Evolutionary conservation across 2,113 vertebrate genomes (phyloP), one percentile per base, ranked within the genome.

Genomic region (Xiphophorus maculatus): DNA sequence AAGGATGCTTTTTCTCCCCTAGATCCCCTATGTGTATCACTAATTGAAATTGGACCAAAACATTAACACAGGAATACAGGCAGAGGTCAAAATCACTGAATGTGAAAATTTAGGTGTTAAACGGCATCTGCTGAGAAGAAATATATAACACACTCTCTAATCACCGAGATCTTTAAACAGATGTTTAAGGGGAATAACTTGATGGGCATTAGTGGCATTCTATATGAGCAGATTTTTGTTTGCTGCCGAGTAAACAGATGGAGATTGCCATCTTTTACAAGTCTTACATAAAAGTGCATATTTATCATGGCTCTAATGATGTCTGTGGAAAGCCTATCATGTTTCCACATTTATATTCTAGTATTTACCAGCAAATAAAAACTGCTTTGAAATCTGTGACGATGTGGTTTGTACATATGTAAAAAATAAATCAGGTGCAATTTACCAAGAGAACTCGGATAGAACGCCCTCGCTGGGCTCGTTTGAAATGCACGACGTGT

Each of bases 381-480:
- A 35, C 33, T 33, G 10, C 63, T 74, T 65, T 51, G 13, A 44
- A 82, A 74, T 74, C 67, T 87, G 78, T 44, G 42, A 69, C 48
- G 70, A 30, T 78, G 64, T 42, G 42, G 71, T 76, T 68, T 73
- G 69, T 71, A 72, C 82, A 82, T 79, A 48, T 83, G 83, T 84
- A 81, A 69, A 86, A 74, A 69, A 80, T 69, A 81, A 68, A 87
- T 85, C 79, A 86, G 77, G 85, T 87, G 75, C 78, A 71, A 85
- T 75, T 81, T 84, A 79, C 71, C 70, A 82, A 83, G 82, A 86
- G 85, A 87, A 88, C 83, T 77, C 70, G 88, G 80, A 89, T 69
- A 77, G 77, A 81, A 84, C 80, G 70, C 63, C 73, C 78, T 87
- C 80, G 42, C 69, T 79, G 73, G 81, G 75, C 84, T 89, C 44